phyloP scores from a whole-genome alignment of 2,888 invertebrate species.

The Coenonympha arcania region DNA sequence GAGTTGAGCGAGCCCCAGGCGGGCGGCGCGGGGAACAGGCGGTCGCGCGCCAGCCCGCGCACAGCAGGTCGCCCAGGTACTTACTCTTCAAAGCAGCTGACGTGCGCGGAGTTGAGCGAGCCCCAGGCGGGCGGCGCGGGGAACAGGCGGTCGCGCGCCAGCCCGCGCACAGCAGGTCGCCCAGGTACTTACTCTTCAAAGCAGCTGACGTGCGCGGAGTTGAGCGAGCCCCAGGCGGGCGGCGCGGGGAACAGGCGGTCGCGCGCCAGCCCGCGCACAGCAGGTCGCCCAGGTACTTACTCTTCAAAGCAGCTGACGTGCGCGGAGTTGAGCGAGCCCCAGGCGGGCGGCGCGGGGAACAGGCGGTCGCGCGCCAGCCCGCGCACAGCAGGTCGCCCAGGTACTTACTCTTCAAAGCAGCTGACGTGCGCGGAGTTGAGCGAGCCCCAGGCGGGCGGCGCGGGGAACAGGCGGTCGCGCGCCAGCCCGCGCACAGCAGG shows the following conservation, averaged over 20 bases:
- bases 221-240: constrained; percentile 68
- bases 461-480: constrained; percentile 71
- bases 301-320: constrained; percentile 84
- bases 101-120: constrained; percentile 78
- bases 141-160: constrained; percentile 75
- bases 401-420: constrained; percentile 86
- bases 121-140: constrained; percentile 57
- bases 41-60: constrained; percentile 74
- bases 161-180: constrained; percentile 78
- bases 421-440: constrained; percentile 82
- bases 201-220: constrained; percentile 83
- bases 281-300: constrained; percentile 86
- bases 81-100: constrained; percentile 85
- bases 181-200: constrained; percentile 88
- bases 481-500: constrained; percentile 76
- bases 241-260: constrained; percentile 71
- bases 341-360: constrained; percentile 58
- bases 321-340: constrained; percentile 75
- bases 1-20: constrained; percentile 71
- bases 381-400: constrained; percentile 82
- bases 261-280: constrained; percentile 75
- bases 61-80: constrained; percentile 83
- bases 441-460: constrained; percentile 55
- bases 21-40: constrained; percentile 68
- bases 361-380: constrained; percentile 74